Base-by-base conservation (phyloP, 1,140 invertebrate species). In the Leptonema lineaticorne region DNA sequence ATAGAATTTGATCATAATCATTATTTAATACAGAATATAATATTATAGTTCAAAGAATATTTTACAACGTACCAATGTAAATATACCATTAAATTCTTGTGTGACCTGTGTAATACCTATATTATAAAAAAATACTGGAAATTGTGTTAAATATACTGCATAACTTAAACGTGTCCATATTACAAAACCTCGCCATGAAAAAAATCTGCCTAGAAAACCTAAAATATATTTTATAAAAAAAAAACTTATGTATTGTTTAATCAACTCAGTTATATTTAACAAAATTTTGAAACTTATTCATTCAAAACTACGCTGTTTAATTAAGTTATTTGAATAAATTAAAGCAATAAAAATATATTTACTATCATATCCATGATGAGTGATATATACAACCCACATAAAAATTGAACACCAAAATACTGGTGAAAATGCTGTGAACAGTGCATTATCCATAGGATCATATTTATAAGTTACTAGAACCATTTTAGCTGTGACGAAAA, bases 391-490 rank as follows among this genome's bases (percentile, higher is more conserved):
- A 6, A 88, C 79, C 89, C 89, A 91, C 18, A 81, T 80, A 74
- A 90, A 89, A 58, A 87, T 79, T 8, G 83, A 77, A 72, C 88
- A 90, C 88, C 88, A 90, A 7, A 85, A 82, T 48, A 91, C 88
- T 0, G 89, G 89, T 24, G 88, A 85, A 73, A 90, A 88, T 14
- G 89, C 88, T 28, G 89, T 87, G 70, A 90, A 90, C 56, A 84
- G 82, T 2, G 88, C 89, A 0, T 88, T 88, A 75, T 90, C 85
- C 1, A 82, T 78, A 3, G 85, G 82, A 73, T 88, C 84, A 67
- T 90, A 90, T 6, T 84, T 77, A 67, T 91, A 90, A 74, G 83
- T 77, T n/a, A 86, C 84, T 18, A 82, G 81, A 0, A 87, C 85
- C 89, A 90, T 90, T 50, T 82, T 81, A 0, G 87, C 81, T 2